Evolutionary conservation across 1,140 invertebrate species (phyloP), one percentile per base, ranked within the genome.

Genomic region (Bactericera cockerelli): DNA sequence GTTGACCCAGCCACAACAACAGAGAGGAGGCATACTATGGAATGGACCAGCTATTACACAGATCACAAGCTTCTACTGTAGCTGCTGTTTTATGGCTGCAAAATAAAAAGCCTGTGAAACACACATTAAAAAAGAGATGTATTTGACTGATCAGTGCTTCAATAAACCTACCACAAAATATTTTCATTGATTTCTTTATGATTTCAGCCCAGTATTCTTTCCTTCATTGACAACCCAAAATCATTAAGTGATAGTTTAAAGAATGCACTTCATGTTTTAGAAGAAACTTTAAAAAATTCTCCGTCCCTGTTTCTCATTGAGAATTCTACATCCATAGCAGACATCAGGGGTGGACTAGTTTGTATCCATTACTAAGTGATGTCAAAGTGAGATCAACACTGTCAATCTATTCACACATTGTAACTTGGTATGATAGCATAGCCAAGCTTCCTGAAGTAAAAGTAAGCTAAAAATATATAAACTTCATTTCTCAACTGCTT

Each of bases 401-500:
- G 10, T 55, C 65, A 16, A 53, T 57, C 38, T 61, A 65, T 3
- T 67, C 62, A 54, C 55, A 62, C 1, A 64, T 65, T 60, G 26
- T 74, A 28, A 56, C 62, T 11, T 76, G 74, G 72, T 70, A 70
- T 61, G 57, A 64, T n/a, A 39, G 55, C 2, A 55, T 75, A 0
- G 39, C 63, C 24, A 26, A 59, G 26, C 25, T 63, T 19, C 59
- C 62, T 31, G 26, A 62, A 57, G 69, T 74, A 58, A 61, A 70
- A 58, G 67, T 68, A 57, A 21, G 58, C 59, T 56, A 59, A 31
- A 26, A 2, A 25, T 54, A 38, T n/a, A 19, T 2, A 38, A 38
- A 26, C n/a, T n/a, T n/a, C n/a, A n/a, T n/a, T n/a, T n/a, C n/a
- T n/a, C n/a, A n/a, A n/a, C n/a, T n/a, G n/a, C n/a, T n/a, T n/a